A percentile compares a stretch with the other conserved stretches of the same genome.
Conservation (phyloP, 2,113 vertebrate genomes). For the Saguinus imperator region DNA sequence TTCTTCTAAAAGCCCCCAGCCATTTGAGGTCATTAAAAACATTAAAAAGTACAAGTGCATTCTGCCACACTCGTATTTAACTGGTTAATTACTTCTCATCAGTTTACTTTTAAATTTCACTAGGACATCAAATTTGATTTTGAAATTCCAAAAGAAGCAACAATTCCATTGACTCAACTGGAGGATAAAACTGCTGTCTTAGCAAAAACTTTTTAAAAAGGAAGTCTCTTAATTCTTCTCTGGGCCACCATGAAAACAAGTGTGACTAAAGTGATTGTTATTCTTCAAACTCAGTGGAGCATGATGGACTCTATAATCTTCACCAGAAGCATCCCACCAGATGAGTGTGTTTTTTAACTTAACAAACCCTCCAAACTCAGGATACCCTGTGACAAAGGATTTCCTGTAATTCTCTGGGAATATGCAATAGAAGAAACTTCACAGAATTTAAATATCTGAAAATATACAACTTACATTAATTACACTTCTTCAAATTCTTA, state of each 20-base stretch:
- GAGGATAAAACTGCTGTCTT: constrained; percentile 67
- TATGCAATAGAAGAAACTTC: constrained; percentile 43
- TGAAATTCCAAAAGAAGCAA: constrained; percentile 45
- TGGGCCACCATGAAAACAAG: constrained; percentile 69
- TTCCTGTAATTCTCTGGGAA: constrained; percentile 77
- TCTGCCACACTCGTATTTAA: neutral
- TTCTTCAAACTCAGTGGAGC: constrained; percentile 65
- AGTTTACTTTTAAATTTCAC: constrained; percentile 21
- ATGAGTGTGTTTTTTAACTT: constrained; percentile 53
- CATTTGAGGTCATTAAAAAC: neutral
- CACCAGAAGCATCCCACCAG: constrained; percentile 62
- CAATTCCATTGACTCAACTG: constrained; percentile 12
- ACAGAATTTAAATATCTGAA: constrained; percentile 58
- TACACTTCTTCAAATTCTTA: neutral
- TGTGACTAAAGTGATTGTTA: constrained; percentile 64
- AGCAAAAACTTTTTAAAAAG: constrained; percentile 71
- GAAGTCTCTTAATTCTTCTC: constrained; percentile 78
- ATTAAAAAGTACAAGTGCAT: neutral
- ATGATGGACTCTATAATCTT: constrained; percentile 61
- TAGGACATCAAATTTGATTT: constrained; percentile 34
- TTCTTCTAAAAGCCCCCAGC: neutral
- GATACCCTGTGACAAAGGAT: constrained; percentile 70
- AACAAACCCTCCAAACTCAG: constrained; percentile 57
- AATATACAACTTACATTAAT: neutral
- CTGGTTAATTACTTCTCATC: constrained; percentile 6